Evolutionary conservation across 1,140 invertebrate species (phyloP), one percentile per base, ranked within the genome.

Genomic region (Harpegnathos saltator): DNA sequence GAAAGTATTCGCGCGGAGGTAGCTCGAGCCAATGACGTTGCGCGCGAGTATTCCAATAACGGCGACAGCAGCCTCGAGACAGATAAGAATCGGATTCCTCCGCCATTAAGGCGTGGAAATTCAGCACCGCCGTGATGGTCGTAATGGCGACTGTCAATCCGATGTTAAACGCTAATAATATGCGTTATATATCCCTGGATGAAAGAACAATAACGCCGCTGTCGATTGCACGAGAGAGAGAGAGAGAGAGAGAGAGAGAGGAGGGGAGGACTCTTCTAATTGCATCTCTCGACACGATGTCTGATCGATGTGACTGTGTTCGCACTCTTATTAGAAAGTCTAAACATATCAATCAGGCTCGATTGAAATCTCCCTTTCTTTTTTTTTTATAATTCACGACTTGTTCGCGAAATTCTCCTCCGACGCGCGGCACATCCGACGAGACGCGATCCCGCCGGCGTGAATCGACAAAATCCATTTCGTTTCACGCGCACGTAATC

Each of bases 401-500:
- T 44, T 44, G 11, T 44, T 48, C 50, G 33, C 22, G 26, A 58
- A 78, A 58, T 44, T 68, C 17, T 50, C 75, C 65, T 58, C 48
- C 22, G 44, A 12, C 12, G 26, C 4, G 29, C 15, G 17, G 44
- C 22, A 19, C 44, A 58, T 68, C 22, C 22, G 44, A n/a, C 33
- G 33, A 15, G 44, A 26, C 75, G 58, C 14, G 52, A 58, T 80
- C 58, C n/a, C 52, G 29, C 5, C 63, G 33, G 15, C 22, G 22
- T 29, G 38, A 80, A 65, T 66, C 58, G 26, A 58, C 22, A 24
- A 56, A 72, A 84, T 71, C 71, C 65, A 59, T 82, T 80, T 78
- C 50, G 52, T 83, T 62, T 75, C 86, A 68, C 86, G 86, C 69
- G 58, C 38, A 50, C 19, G 29, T 88, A 89, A 89, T 89, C 86